These are phyloP conservation scores for Ferrisia virgata DNA, from an alignment of 2,888 invertebrate genomes.

Conservation along the genomic window DNA sequence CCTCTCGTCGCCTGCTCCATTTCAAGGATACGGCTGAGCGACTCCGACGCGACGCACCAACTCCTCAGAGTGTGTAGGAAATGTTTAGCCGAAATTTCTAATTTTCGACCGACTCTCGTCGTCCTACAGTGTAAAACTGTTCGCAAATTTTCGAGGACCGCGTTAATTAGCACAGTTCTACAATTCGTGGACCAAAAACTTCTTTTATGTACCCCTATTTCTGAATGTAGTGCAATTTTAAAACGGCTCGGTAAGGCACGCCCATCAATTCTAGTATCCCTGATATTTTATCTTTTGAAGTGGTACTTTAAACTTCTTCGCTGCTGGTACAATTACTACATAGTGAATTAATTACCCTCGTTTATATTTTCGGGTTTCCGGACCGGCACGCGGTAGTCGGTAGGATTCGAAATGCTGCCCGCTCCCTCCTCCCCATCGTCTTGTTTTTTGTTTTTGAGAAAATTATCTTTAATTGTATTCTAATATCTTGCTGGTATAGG, in stretches of 20 bases:
- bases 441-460: background rate
- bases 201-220: constrained; percentile 31
- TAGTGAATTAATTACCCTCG: constrained; percentile 29
- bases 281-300: constrained; percentile 30
- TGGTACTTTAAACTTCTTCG: constrained; percentile 29
- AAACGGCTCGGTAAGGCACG: constrained; percentile 5
- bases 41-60: too few relatives aligned
- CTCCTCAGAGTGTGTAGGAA: background rate
- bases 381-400: background rate
- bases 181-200: constrained; percentile 11
- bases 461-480: background rate
- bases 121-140: constrained; percentile 20
- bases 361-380: constrained; percentile 22
- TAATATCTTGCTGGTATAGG: too few relatives aligned
- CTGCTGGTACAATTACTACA: constrained; percentile 15
- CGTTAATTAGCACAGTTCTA: constrained; percentile 23
- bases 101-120: background rate
- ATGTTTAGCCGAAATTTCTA: background rate
- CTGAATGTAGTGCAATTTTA: constrained; percentile 18
- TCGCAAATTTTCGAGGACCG: constrained; percentile 18
- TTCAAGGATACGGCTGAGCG: too few relatives aligned
- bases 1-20: too few relatives aligned
- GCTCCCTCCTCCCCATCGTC: too few relatives aligned
- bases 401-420: too few relatives aligned
- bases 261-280: constrained; percentile 31